Evolutionary conservation across 2,113 vertebrate species (phyloP).

Genomic region (Pollimyrus isidori): DNA sequence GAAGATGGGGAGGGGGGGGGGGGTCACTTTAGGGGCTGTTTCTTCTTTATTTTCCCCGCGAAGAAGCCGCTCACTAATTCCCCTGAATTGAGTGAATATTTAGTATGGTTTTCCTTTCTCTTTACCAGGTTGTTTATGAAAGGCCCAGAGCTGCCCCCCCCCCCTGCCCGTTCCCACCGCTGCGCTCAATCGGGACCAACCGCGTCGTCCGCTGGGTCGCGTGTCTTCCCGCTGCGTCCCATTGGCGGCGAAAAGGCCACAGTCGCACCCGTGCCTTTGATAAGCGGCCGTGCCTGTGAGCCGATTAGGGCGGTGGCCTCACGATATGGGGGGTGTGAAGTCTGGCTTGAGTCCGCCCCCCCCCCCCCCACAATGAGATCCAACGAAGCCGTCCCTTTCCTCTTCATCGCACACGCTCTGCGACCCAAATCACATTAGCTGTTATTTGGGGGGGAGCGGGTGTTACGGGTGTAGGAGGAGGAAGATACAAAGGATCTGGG

Average conservation of each 20-base stretch:
- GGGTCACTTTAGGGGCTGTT: background rate
- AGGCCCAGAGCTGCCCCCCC: background rate
- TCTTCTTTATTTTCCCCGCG: background rate
- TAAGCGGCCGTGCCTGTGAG: constrained; percentile 9
- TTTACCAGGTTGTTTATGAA: background rate
- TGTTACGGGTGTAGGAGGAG: background rate
- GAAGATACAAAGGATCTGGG: background rate
- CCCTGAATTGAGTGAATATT: background rate
- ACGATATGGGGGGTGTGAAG: background rate
- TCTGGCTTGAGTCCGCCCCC: background rate
- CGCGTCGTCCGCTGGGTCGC: background rate
- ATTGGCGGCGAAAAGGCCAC: background rate
- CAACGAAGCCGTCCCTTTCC: background rate
- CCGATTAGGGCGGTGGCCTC: background rate
- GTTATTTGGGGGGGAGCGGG: background rate
- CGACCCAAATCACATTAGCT: constrained; percentile 10
- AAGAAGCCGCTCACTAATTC: background rate
- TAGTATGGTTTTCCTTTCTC: background rate
- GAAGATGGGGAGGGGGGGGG: background rate
- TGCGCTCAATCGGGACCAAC: background rate
- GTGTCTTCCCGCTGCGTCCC: background rate
- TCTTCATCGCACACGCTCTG: background rate
- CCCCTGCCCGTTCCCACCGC: background rate
- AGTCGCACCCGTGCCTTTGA: background rate
- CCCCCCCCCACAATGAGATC: constrained; percentile 1